Conservation (phyloP, 1,140 invertebrate genomes). For the Leptoteleia sp. region DNA sequence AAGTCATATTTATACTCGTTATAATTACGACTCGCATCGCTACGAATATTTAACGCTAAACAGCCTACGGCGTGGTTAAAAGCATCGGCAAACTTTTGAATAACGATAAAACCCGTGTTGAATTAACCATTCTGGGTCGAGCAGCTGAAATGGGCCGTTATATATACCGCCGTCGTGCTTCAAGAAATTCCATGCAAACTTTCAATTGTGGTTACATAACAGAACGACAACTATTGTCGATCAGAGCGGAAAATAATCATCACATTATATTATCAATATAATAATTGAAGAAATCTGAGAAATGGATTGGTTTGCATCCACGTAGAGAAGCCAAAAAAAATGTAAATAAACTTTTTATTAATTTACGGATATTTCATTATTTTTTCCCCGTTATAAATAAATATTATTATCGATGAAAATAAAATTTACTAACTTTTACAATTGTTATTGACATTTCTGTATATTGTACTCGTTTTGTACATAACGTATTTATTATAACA, state of each 20-base stretch:
- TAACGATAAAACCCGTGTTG: conserved; percentile 49
- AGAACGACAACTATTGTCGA: conserved; percentile 31
- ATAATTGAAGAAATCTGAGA: too few species aligned
- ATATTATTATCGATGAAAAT: too few species aligned
- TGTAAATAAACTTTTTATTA: too few species aligned
- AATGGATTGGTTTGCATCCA: too few species aligned
- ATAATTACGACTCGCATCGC: not conserved
- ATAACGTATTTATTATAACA: too few species aligned
- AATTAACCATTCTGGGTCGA: conserved; percentile 43
- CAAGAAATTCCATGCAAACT: conserved; percentile 42
- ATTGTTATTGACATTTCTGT: too few species aligned
- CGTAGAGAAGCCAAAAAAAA: too few species aligned
- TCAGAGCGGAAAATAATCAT: not conserved
- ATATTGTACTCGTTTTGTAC: too few species aligned
- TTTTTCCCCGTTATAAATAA: too few species aligned
- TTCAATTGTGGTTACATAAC: conserved; percentile 35
- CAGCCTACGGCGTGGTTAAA: conserved; percentile 16
- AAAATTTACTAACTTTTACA: too few species aligned
- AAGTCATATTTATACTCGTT: not conserved
- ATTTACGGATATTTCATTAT: too few species aligned
- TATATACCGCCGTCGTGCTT: conserved; percentile 23
- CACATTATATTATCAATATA: too few species aligned
- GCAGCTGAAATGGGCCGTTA: conserved; percentile 27
- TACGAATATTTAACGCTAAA: conserved; percentile 1
- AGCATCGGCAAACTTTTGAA: conserved; percentile 37